phyloP scores from a whole-genome alignment of 2,888 invertebrate genomes.

The Calameuta pallipes region DNA sequence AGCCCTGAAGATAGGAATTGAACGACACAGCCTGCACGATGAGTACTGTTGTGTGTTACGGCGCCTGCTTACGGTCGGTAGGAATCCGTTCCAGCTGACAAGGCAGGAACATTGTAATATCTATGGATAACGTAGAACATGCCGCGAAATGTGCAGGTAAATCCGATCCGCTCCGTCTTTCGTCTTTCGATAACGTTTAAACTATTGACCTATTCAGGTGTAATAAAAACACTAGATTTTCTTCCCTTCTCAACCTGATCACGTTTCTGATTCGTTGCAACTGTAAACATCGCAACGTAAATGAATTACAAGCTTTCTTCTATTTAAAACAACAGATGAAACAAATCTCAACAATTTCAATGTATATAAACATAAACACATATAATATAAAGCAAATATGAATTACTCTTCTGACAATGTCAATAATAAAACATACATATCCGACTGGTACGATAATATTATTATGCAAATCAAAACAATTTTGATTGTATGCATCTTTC shows the following conservation, averaged over 20 bases:
- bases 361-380: no score
- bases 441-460: no score
- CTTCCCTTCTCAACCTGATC: neutral
- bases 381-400: no score
- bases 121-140: neutral
- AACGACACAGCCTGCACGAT: slow-evolving; percentile 33
- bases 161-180: neutral
- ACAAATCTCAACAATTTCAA: no score
- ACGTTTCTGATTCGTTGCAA: neutral
- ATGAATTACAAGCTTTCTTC: no score
- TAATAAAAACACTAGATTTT: neutral
- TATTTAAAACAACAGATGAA: no score
- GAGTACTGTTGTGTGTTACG: slow-evolving; percentile 29
- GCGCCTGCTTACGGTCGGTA: slow-evolving; percentile 28
- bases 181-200: neutral
- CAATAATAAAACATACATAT: no score
- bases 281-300: no score
- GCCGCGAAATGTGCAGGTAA: neutral
- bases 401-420: no score
- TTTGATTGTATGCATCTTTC: no score
- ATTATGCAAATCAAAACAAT: no score
- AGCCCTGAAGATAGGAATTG: slow-evolving; percentile 35
- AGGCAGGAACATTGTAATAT: slow-evolving; percentile 29
- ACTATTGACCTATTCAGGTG: neutral
- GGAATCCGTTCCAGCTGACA: slow-evolving; percentile 36